Base-by-base conservation (phyloP, 1,140 invertebrate genomes). In the Ips typographus region DNA sequence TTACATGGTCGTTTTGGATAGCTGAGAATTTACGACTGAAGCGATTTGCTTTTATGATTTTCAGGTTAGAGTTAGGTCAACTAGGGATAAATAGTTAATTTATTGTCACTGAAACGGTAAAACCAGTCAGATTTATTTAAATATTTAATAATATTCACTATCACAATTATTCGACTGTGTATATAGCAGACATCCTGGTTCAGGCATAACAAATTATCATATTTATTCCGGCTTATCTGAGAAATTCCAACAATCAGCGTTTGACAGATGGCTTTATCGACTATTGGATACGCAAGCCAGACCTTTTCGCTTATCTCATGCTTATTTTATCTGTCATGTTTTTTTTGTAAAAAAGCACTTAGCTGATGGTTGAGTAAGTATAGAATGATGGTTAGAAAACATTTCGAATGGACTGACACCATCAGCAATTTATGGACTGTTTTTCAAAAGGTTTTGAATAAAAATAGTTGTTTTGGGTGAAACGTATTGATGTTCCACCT, bases 1-100 rank as follows among this genome's bases (percentile, higher is more conserved):
- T 69, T 70, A 70, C 68, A 70, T 39, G 60, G 52, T 38, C 40
- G 44, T 68, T 68, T 68, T 53, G 22, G 53, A 62, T 58, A 62
- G 40, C 41, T 57, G 38, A 63, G 55, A 47, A 42, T 60, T 68
- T 68, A 68, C 43, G 66, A 51, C 56, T 53, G n/a, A 40, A 5
- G 22, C 22, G 22, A 22, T 22, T 22, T 22, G 22, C 22, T 22
- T 22, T 22, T 22, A 22, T 22, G 22, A 22, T 22, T 22, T 22
- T 22, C 22, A 22, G 22, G 22, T 22, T 22, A 22, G 22, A 22
- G 22, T 22, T 22, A 22, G 22, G 22, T 22, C 22, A 22, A 22
- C 22, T 22, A 22, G 22, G 22, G 22, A 22, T 22, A 22, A 22
- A 22, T 22, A 22, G 22, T 22, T 22, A 22, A 22, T 22, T 22